Evolutionary conservation across 2,797 vertebrate species (phyloP).

Genomic region (Discoglossus pictus): DNA sequence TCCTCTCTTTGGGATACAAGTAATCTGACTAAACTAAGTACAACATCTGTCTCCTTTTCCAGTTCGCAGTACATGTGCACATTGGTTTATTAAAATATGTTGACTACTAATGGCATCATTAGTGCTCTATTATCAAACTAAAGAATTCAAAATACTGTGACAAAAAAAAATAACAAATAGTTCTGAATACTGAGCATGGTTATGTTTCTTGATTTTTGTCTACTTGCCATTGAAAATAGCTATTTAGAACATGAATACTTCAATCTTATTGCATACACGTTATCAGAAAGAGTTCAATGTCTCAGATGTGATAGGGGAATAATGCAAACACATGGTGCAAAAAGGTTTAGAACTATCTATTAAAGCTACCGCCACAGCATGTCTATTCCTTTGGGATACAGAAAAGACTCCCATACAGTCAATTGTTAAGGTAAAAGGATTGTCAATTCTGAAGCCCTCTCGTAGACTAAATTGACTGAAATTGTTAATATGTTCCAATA

Average conservation of each 20-base stretch:
- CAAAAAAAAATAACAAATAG: neutral
- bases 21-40: too few relatives aligned
- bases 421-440: constrained; percentile 25
- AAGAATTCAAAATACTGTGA: too few relatives aligned
- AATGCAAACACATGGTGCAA: constrained; percentile 6
- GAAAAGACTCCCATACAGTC: constrained; percentile 28
- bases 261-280: neutral
- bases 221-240: too few relatives aligned
- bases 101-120: too few relatives aligned
- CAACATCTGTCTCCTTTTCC: neutral
- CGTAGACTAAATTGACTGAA: constrained; percentile 25
- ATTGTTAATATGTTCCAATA: constrained; percentile 29
- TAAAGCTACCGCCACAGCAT: constrained; percentile 4
- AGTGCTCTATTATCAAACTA: too few relatives aligned
- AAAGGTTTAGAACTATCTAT: constrained; percentile 10
- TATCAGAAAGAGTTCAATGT: neutral
- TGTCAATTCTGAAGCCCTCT: constrained; percentile 26
- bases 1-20: neutral
- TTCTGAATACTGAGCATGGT: neutral
- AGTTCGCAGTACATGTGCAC: too few relatives aligned
- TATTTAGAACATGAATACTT: neutral
- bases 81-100: too few relatives aligned
- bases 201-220: neutral
- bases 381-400: neutral
- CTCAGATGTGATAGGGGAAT: constrained; percentile 11